These are phyloP conservation scores for Smutsia gigantea DNA, from an alignment of 2,797 vertebrate species.

Conservation along the genomic window DNA sequence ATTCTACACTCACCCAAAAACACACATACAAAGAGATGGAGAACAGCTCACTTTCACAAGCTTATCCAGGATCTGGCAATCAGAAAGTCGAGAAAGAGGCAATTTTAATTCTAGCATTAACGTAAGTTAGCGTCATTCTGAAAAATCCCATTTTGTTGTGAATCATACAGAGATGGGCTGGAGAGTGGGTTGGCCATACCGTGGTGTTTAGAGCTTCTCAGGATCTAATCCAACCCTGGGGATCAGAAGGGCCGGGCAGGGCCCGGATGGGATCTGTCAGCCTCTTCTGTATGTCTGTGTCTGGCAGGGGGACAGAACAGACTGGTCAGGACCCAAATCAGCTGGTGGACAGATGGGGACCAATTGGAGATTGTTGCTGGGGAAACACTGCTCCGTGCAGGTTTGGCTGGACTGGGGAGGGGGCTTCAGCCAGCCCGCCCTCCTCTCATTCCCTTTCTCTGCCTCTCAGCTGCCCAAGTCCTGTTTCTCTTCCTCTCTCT, in stretches of 20 bases:
- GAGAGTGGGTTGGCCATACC: not conserved
- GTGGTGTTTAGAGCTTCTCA: not conserved
- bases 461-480: not conserved
- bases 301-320: not conserved
- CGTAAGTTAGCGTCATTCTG: not conserved
- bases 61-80: not conserved
- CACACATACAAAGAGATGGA: not conserved
- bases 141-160: not conserved
- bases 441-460: not conserved
- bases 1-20: too few relatives aligned
- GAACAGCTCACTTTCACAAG: not conserved
- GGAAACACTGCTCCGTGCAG: not conserved
- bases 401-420: not conserved
- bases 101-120: not conserved
- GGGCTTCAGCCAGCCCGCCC: not conserved
- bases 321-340: not conserved
- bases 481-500: not conserved
- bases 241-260: not conserved
- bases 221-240: not conserved
- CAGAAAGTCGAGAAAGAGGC: not conserved
- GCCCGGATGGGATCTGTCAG: not conserved
- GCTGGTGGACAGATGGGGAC: slow-evolving; percentile 1
- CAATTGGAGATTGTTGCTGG: slow-evolving; percentile 55
- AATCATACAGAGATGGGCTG: not conserved
- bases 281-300: not conserved